These are phyloP conservation scores for Oreohelix idahoensis DNA, from an alignment of 1,140 invertebrate species.

Conservation along the genomic window DNA sequence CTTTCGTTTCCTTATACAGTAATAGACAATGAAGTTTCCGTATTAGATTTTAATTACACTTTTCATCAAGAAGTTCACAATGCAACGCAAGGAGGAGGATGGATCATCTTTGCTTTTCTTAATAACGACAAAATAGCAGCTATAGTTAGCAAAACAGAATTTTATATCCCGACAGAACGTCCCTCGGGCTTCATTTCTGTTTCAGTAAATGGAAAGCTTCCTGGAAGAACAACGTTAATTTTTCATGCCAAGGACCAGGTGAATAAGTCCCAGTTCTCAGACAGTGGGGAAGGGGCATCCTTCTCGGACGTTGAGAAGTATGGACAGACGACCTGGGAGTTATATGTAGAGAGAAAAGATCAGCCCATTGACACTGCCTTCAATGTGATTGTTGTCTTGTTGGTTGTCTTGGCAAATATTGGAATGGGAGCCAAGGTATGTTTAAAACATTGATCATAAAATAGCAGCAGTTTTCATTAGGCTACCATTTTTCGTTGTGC, in stretches of 20 bases:
- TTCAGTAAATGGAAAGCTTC: constrained; percentile 1
- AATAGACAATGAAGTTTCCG: background rate
- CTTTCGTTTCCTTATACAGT: constrained; percentile 6
- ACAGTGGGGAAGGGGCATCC: background rate
- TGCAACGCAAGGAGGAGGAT: background rate
- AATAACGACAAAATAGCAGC: background rate
- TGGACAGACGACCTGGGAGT: constrained; percentile 36
- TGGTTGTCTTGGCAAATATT: constrained; percentile 70
- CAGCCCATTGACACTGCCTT: constrained; percentile 65
- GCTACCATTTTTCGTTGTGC: too few relatives aligned
- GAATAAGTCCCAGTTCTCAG: background rate
- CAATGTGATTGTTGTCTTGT: constrained; percentile 60
- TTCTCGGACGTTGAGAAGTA: background rate
- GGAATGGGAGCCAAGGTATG: constrained; percentile 73
- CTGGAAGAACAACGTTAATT: constrained; percentile 10
- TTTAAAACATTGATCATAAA: background rate
- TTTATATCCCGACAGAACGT: background rate
- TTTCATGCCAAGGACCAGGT: background rate
- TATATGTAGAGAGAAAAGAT: constrained; percentile 58
- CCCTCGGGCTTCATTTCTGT: background rate
- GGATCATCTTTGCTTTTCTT: background rate
- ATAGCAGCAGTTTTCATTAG: too few relatives aligned
- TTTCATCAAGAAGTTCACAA: background rate
- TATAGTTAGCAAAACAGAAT: background rate
- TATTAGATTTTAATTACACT: constrained; percentile 13